These are phyloP conservation scores for Etia nguti DNA, from an alignment of 2,113 vertebrate species.

Conservation along the genomic window DNA sequence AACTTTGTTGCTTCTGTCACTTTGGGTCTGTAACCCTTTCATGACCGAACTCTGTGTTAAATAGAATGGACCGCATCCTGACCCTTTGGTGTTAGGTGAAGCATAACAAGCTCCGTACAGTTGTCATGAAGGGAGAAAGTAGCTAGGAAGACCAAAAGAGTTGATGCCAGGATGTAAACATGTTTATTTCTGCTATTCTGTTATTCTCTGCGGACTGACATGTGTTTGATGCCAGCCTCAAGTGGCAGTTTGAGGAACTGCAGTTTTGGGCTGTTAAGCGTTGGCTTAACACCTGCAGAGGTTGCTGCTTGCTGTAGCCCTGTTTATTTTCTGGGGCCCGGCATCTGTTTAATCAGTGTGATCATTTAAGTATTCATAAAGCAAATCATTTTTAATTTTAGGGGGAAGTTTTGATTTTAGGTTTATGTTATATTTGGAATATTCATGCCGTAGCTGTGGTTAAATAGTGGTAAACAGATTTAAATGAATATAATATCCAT, in stretches of 20 bases:
- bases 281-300: neutral
- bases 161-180: neutral
- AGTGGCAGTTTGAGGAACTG: neutral
- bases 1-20: neutral
- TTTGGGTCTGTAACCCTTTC: neutral
- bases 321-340: accelerated
- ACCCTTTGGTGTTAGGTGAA: neutral
- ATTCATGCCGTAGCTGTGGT: neutral
- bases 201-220: neutral
- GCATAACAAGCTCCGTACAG: neutral
- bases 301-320: too few relatives aligned
- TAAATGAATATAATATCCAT: neutral
- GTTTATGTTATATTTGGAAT: neutral
- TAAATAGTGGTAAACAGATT: neutral
- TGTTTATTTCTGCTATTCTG: neutral
- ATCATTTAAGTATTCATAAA: neutral
- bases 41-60: neutral
- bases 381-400: neutral
- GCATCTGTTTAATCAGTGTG: neutral
- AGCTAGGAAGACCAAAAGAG: neutral
- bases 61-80: neutral
- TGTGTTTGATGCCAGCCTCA: neutral
- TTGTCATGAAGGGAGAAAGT: neutral
- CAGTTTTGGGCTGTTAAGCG: neutral
- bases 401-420: accelerated